Conservation (phyloP, 2,113 vertebrate species). For the Antigone vipio region DNA sequence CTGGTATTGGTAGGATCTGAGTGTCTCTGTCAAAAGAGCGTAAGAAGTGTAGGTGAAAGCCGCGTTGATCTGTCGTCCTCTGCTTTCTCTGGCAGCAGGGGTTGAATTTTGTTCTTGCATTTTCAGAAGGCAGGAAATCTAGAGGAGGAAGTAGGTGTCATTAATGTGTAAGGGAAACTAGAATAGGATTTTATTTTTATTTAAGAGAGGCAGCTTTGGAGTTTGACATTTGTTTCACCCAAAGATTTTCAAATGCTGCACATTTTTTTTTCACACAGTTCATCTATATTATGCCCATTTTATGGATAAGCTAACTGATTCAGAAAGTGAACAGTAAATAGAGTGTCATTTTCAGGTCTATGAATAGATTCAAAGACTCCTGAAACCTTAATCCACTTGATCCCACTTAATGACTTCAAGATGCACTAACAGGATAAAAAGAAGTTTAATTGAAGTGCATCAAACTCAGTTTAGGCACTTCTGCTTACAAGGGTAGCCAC, state of each 20-base stretch:
- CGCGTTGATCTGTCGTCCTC: background rate
- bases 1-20: background rate
- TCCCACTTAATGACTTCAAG: constrained; percentile 41
- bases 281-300: background rate
- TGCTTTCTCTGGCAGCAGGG: background rate
- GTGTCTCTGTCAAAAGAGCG: background rate
- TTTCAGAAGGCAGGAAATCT: background rate
- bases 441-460: background rate
- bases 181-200: background rate
- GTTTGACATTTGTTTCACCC: background rate
- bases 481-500: background rate
- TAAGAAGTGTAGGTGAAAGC: background rate
- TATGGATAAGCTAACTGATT: background rate
- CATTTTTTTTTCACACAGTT: background rate
- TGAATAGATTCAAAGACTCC: constrained; percentile 34
- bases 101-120: background rate
- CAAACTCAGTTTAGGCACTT: background rate
- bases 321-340: background rate
- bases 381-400: constrained; percentile 54
- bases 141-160: background rate
- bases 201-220: background rate
- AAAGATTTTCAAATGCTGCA: constrained; percentile 3
- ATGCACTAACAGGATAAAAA: constrained; percentile 50
- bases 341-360: background rate
- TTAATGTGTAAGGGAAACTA: background rate